Conservation (phyloP, 1,140 invertebrate species). For the Phymorhynchus buccinoides region DNA sequence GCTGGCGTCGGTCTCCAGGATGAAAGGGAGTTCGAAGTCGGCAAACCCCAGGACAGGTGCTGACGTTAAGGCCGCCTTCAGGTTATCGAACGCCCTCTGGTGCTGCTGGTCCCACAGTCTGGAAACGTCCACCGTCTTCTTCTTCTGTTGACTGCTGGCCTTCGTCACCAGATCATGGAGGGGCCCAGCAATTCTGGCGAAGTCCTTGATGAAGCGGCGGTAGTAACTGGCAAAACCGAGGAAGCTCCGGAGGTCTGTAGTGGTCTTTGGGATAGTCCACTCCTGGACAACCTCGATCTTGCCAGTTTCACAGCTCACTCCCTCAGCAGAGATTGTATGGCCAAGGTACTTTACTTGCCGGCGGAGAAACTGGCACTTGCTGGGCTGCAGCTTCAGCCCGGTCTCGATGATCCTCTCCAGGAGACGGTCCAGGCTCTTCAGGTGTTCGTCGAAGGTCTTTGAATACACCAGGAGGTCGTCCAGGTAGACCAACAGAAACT, state of each 20-base stretch:
- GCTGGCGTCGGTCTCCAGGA: constrained; percentile 53
- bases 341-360: constrained; percentile 35
- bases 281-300: constrained; percentile 62
- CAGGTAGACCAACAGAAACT: constrained; percentile 53
- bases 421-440: constrained; percentile 51
- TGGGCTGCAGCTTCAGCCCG: neutral
- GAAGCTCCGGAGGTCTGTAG: constrained; percentile 59
- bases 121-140: constrained; percentile 40
- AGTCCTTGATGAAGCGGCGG: constrained; percentile 55
- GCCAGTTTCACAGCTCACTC: neutral
- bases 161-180: constrained; percentile 48
- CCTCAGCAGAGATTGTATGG: constrained; percentile 22
- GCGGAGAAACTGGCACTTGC: constrained; percentile 18
- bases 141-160: constrained; percentile 66
- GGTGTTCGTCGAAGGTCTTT: constrained; percentile 48
- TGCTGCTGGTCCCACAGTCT: constrained; percentile 47
- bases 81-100: constrained; percentile 42
- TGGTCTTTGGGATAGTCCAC: constrained; percentile 57
- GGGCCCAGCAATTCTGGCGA: constrained; percentile 54
- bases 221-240: constrained; percentile 60
- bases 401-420: constrained; percentile 36
- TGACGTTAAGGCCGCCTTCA: constrained; percentile 44
- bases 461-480: constrained; percentile 61
- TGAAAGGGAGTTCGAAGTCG: constrained; percentile 47
- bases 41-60: constrained; percentile 51